Conservation (phyloP, 2,113 vertebrate species). For the Dipodomys spectabilis region DNA sequence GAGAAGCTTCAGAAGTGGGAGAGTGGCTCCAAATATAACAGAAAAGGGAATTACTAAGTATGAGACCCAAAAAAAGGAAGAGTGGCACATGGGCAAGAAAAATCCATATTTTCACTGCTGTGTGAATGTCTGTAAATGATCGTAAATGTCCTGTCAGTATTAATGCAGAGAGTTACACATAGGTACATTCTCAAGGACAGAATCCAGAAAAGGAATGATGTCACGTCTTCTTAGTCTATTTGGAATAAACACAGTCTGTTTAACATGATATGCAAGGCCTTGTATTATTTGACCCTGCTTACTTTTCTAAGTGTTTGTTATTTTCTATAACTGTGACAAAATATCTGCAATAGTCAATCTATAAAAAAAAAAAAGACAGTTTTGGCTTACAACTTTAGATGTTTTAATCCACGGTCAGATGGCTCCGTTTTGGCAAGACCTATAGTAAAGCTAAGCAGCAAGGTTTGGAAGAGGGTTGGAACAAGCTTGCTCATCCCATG, state of each 20-base stretch:
- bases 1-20: neutral
- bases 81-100: neutral
- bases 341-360: neutral
- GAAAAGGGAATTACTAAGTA: neutral
- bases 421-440: neutral
- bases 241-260: neutral
- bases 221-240: neutral
- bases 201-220: neutral
- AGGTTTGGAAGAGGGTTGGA: neutral
- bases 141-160: neutral
- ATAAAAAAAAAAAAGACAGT: neutral
- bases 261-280: accelerated
- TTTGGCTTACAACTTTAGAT: neutral
- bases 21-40: neutral
- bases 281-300: neutral
- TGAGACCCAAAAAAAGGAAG: neutral
- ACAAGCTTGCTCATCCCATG: neutral
- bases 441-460: neutral
- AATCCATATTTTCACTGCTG: neutral
- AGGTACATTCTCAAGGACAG: neutral
- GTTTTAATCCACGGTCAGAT: neutral
- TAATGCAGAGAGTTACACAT: neutral
- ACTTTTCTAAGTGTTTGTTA: neutral
- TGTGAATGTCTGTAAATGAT: neutral
- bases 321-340: neutral